Percentiles rank a stretch among this genome's conserved stretches.
Conservation (phyloP, 2,797 vertebrate species). For the Enteromius afrohamiltoni region DNA sequence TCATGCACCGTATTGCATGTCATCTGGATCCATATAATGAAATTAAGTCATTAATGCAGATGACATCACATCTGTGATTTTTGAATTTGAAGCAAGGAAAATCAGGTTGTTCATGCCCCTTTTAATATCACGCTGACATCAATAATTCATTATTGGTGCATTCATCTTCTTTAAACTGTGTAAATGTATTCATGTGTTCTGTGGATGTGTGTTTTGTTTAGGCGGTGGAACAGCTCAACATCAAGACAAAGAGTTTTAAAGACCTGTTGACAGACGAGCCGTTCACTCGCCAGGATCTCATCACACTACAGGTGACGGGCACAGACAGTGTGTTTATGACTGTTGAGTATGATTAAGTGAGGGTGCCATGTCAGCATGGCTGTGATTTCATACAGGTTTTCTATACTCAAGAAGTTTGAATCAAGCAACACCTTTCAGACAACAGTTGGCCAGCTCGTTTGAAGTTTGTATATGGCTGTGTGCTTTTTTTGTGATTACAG, state of each 20-base stretch:
- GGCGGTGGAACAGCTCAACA: constrained; percentile 96
- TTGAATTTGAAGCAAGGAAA: not conserved
- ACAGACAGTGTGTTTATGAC: constrained; percentile 8
- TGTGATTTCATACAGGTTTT: constrained; percentile 1
- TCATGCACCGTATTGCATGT: not conserved
- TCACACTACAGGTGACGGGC: constrained; percentile 86
- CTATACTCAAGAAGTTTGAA: not conserved
- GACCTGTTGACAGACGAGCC: constrained; percentile 92
- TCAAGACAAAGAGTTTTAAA: constrained; percentile 93
- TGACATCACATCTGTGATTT: not conserved
- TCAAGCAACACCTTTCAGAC: not conserved
- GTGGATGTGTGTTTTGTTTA: constrained; percentile 64
- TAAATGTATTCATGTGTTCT: not conserved
- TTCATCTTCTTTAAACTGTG: not conserved
- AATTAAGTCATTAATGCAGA: not conserved
- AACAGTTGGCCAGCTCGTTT: not conserved
- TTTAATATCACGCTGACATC: not conserved
- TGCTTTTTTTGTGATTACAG: not conserved
- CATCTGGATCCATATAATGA: not conserved
- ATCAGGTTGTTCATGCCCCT: not conserved
- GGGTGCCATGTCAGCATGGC: not conserved
- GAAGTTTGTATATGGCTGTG: not conserved
- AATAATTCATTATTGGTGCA: not conserved
- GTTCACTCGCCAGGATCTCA: constrained; percentile 90
- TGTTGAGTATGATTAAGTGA: not conserved